These are phyloP conservation scores for Drosophila neutralis DNA, from an alignment of 2,888 invertebrate genomes.

Conservation along the genomic window DNA sequence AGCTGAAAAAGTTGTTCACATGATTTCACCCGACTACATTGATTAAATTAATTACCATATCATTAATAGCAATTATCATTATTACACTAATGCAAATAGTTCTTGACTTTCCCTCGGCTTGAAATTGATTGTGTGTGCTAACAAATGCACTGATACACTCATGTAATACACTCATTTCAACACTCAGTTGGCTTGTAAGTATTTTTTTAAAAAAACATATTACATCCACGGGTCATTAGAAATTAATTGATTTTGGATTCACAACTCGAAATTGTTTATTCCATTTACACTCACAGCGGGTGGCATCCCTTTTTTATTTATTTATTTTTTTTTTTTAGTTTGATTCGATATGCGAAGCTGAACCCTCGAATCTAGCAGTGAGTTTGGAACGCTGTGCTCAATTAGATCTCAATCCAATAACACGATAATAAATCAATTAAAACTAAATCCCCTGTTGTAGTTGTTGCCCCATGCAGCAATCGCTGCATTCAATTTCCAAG, in stretches of 20 bases:
- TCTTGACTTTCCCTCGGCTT: constrained; percentile 17
- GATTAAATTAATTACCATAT: background rate
- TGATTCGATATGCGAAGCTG: constrained; percentile 28
- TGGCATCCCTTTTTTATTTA: constrained; percentile 13
- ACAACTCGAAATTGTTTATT: constrained; percentile 27
- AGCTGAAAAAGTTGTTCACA: background rate
- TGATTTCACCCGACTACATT: background rate
- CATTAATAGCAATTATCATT: background rate
- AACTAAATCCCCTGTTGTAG: constrained; percentile 45
- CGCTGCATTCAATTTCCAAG: constrained; percentile 57
- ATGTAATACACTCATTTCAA: constrained; percentile 4
- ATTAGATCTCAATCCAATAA: constrained; percentile 67
- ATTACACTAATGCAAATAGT: constrained; percentile 4
- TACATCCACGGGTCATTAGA: constrained; percentile 28
- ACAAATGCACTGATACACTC: constrained; percentile 7
- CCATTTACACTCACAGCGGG: constrained; percentile 46
- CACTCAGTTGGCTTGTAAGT: constrained; percentile 6
- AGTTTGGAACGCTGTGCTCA: constrained; percentile 27
- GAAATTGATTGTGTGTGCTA: background rate
- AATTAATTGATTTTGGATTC: constrained; percentile 46
- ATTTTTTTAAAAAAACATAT: constrained; percentile 4
- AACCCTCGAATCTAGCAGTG: constrained; percentile 32
- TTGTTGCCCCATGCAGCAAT: constrained; percentile 43
- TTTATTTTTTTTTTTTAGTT: background rate
- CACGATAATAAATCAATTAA: constrained; percentile 71